Evolutionary conservation across 1,140 invertebrate genomes (phyloP), one percentile per base, ranked within the genome.

Genomic region (Drosophila seguyi): DNA sequence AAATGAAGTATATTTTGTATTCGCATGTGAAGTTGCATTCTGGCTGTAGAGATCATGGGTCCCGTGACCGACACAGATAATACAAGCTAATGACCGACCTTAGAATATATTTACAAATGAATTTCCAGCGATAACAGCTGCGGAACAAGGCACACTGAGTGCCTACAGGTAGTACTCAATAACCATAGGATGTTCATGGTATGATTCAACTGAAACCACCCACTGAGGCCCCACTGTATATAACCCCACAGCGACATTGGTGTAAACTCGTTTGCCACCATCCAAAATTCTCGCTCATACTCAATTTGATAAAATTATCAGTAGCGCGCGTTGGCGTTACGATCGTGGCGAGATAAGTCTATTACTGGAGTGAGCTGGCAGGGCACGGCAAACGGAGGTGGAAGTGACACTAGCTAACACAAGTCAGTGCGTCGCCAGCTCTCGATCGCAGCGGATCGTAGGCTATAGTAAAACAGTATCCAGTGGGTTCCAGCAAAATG

Each of bases 271-370:
- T 67, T 67, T 34, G 25, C n/a, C 63, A 36, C 67, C 25, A 41
- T 45, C 25, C 44, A 52, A 44, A 38, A 47, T 39, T 57, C 34
- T 72, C 67, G 61, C 44, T 50, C 34, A 36, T 36, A 36, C 45
- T 59, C 29, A 76, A 76, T 76, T 76, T 76, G 38, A 67, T 38
- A 53, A 59, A 76, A 76, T 45, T 76, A 67, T 76, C 53, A 58
- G 31, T 34, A 53, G 47, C 52, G 20, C 44, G 36, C 53, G 72
- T 76, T 67, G 72, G 72, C 72, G n/a, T 53, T 75, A 57, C 71
- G 41, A 75, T 75, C 71, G 57, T 39, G 22, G 68, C 36, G 58
- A 69, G 61, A 69, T 69, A 75, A 75, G 38, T 56, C 52, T 48
- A 57, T 65, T 65, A 50, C 50, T 53, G 50, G 50, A 52, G 27